Evolutionary conservation across 2,113 vertebrate species (phyloP), one percentile per base, ranked within the genome.

Genomic region (Mastomys natalensis): DNA sequence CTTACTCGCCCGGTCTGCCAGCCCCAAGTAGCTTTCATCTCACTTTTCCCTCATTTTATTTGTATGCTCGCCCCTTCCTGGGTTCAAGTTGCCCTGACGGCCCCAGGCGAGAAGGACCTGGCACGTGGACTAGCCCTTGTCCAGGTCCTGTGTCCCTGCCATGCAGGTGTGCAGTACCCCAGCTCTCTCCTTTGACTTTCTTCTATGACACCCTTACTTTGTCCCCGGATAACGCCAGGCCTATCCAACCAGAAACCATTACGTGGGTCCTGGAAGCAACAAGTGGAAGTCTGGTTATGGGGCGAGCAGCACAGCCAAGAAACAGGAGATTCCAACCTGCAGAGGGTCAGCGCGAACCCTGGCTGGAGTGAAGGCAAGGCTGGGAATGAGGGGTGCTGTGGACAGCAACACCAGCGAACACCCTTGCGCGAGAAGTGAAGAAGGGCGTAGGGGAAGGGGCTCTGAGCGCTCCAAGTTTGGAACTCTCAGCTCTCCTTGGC

Each of bases 1-100:
- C 96, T 99, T 99, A 6, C 99, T 99, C 90, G 98, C 95, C 99
- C 99, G 51, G 58, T 98, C 99, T 94, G 76, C 99, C 99, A 21
- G 98, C 99, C 98, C 99, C 87, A 98, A 98, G 1, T 98, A 97
- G 66, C 86, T 98, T 34, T 66, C 37, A 10, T 60, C 17, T 37
- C 68, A 15, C 21, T 16, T 19, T n/a, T 4, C 17, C 12, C 21
- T 43, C 48, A 0, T 43, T 58, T 48, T 1, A 37, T n/a, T 34
- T 55, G 55, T 88, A 45, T 43, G 13, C 58, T 31, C 6, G 19
- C 24, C 17, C 93, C 3, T 53, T 58, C 82, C 51, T 7, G 6
- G n/a, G 13, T 10, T 48, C 40, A 24, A 48, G 8, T 21, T 37
- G 51, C 40, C 19, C 19, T 5, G 45, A 64, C 1, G 64, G 17